These are phyloP conservation scores for Pseudococcus viburni DNA, from an alignment of 2,888 invertebrate species.

Conservation along the genomic window DNA sequence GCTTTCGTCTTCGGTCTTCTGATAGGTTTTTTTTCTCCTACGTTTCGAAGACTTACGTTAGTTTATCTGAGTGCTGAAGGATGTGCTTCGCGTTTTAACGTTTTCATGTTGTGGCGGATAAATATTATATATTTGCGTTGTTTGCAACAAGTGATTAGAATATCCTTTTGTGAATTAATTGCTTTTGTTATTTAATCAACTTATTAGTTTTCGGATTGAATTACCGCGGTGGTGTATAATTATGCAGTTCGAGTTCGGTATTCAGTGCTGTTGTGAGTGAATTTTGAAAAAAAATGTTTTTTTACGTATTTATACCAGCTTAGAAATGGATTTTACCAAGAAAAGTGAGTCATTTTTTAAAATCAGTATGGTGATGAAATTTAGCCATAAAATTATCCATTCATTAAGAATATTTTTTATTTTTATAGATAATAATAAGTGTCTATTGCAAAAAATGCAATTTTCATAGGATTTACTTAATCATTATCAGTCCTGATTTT, in stretches of 20 bases:
- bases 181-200: constrained; percentile 49
- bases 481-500: too few species aligned
- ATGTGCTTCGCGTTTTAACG: constrained; percentile 53
- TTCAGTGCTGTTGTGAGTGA: constrained; percentile 14
- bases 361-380: too few species aligned
- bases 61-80: constrained; percentile 13
- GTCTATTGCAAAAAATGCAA: too few species aligned
- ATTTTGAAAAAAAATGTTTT: background rate
- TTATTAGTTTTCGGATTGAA: constrained; percentile 24
- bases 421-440: too few species aligned
- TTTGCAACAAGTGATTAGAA: constrained; percentile 52
- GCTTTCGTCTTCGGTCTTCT: background rate
- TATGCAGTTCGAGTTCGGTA: constrained; percentile 39
- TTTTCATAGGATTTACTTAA: too few species aligned
- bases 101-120: background rate
- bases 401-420: too few species aligned
- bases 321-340: constrained; percentile 18
- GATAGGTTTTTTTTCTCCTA: background rate
- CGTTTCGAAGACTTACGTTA: constrained; percentile 23
- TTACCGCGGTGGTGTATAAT: constrained; percentile 1
- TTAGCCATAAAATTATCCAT: too few species aligned
- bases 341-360: constrained; percentile 17
- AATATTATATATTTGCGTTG: constrained; percentile 28
- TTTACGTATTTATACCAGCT: background rate
- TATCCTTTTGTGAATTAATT: constrained; percentile 55